phyloP scores from a whole-genome alignment of 2,888 invertebrate genomes.

The Papilio protenor region DNA sequence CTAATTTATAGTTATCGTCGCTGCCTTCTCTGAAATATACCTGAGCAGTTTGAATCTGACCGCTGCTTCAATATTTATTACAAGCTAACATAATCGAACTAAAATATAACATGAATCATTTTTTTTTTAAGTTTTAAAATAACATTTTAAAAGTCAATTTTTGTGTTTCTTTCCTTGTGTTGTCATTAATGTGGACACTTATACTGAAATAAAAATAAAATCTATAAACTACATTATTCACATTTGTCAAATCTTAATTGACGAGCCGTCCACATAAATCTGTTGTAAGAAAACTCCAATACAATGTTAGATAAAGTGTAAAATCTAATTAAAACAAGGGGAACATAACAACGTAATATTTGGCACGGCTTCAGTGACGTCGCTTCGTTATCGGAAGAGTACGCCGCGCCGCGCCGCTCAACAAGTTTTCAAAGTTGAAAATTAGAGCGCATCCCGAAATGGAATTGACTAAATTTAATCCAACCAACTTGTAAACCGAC shows the following conservation, averaged over 20 bases:
- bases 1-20: slow-evolving; percentile 34
- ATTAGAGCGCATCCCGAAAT: slow-evolving; percentile 43
- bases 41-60: background rate
- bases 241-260: background rate
- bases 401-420: slow-evolving; percentile 33
- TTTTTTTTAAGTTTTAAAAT: too few species aligned
- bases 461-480: slow-evolving; percentile 44
- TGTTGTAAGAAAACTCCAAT: background rate
- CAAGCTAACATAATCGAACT: background rate
- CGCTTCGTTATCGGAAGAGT: slow-evolving; percentile 40
- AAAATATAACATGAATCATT: background rate
- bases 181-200: too few species aligned
- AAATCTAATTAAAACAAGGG: slow-evolving; percentile 40
- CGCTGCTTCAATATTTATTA: background rate
- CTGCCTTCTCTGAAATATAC: slow-evolving; percentile 26
- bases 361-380: slow-evolving; percentile 32
- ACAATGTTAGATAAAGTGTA: slow-evolving; percentile 1
- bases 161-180: too few species aligned
- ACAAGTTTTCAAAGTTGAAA: slow-evolving; percentile 43
- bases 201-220: background rate
- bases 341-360: slow-evolving; percentile 34
- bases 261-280: background rate
- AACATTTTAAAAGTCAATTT: too few species aligned
- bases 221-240: background rate
- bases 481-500: slow-evolving; percentile 36